phyloP scores from a whole-genome alignment of 2,113 vertebrate genomes.

The Lichenostomus cassidix region DNA sequence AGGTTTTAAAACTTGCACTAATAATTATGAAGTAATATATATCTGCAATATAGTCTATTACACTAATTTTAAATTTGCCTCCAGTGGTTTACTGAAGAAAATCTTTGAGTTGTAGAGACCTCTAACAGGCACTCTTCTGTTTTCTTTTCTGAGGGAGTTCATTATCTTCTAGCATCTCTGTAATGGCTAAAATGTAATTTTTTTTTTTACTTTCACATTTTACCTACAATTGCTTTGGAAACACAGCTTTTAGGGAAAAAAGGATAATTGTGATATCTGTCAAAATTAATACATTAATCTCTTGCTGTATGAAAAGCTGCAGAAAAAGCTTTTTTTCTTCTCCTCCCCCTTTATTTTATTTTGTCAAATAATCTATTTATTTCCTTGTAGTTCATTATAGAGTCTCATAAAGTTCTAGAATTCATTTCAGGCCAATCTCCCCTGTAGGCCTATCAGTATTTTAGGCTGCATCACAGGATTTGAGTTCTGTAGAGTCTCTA shows the following conservation, averaged over 20 bases:
- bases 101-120: not conserved
- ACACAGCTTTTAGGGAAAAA: fast-evolving
- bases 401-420: not conserved
- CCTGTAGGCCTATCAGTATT: not conserved
- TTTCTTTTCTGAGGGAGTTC: not conserved
- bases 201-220: not conserved
- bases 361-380: not conserved
- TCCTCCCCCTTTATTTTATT: fast-evolving
- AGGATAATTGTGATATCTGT: not conserved
- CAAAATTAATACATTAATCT: not conserved
- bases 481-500: not conserved
- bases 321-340: not conserved
- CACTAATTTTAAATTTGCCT: not conserved
- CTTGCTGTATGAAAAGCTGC: not conserved
- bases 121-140: not conserved
- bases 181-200: not conserved
- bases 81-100: not conserved
- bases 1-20: not conserved
- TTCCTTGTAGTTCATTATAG: not conserved
- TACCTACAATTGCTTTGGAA: not conserved
- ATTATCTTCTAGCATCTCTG: not conserved
- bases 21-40: not conserved
- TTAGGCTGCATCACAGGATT: not conserved
- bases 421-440: not conserved
- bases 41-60: not conserved